Evolutionary conservation across 2,888 invertebrate species (phyloP).

Genomic region (Notodonta ziczac): DNA sequence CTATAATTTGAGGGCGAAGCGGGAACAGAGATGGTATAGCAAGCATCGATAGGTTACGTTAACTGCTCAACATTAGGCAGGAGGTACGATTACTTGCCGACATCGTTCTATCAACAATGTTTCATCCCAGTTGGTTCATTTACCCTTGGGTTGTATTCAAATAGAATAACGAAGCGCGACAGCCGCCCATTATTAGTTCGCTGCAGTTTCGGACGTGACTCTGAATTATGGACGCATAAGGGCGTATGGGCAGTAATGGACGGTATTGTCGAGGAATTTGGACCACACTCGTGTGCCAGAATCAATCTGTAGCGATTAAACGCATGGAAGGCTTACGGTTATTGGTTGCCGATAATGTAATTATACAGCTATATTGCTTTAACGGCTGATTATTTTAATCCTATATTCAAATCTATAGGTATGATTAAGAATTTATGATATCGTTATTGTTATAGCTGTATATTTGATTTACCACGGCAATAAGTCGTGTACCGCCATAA

Average conservation of each 20-base stretch:
- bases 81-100: too few species aligned
- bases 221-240: slow-evolving; percentile 32
- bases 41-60: too few species aligned
- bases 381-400: not conserved
- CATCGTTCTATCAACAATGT: too few species aligned
- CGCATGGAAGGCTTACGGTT: slow-evolving; percentile 22
- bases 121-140: slow-evolving; percentile 44
- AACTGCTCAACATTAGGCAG: too few species aligned
- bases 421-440: too few species aligned
- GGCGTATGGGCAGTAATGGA: slow-evolving; percentile 25
- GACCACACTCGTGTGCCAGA: slow-evolving; percentile 12
- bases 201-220: slow-evolving; percentile 20
- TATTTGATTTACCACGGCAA: too few species aligned
- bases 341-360: slow-evolving; percentile 14
- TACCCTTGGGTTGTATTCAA: slow-evolving; percentile 47
- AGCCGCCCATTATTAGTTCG: slow-evolving; percentile 42
- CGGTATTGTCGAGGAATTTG: slow-evolving; percentile 27
- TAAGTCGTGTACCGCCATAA: too few species aligned
- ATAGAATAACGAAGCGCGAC: slow-evolving; percentile 59
- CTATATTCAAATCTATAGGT: not conserved
- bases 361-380: not conserved
- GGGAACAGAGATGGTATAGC: too few species aligned
- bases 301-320: slow-evolving; percentile 35
- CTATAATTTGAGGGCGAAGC: too few species aligned
- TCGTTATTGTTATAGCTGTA: too few species aligned